Conservation (phyloP, 2,113 vertebrate species). For the Tychaedon coryphoeus region DNA sequence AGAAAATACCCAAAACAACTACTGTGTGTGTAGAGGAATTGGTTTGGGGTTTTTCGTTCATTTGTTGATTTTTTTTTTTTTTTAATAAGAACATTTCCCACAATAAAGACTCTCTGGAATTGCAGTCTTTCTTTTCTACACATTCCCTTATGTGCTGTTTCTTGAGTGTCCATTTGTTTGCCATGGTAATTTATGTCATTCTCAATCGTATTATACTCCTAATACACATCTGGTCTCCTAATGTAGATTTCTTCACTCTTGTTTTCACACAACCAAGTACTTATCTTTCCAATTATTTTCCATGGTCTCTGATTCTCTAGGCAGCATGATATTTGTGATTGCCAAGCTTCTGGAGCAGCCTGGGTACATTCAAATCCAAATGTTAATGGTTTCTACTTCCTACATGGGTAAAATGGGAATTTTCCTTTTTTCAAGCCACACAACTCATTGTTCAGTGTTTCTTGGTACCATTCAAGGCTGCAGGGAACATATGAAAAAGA, state of each 20-base stretch:
- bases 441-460: not conserved
- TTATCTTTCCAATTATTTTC: slow-evolving; percentile 48
- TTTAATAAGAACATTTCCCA: not conserved
- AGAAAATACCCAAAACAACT: not conserved
- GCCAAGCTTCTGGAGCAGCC: not conserved
- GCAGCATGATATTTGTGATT: slow-evolving; percentile 23
- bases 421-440: not conserved
- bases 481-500: not conserved
- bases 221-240: slow-evolving; percentile 69
- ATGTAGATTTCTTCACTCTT: slow-evolving; percentile 67
- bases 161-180: slow-evolving; percentile 71
- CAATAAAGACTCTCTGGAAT: not conserved
- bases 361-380: not conserved
- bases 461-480: not conserved
- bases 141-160: slow-evolving; percentile 24
- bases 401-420: not conserved
- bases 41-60: not conserved
- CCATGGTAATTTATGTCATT: slow-evolving; percentile 72
- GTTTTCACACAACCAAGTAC: not conserved
- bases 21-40: not conserved
- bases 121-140: not conserved
- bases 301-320: slow-evolving; percentile 24
- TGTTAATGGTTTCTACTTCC: not conserved
- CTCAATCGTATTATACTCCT: slow-evolving; percentile 61
- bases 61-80: not conserved